phyloP scores from a whole-genome alignment of 2,113 vertebrate species.

The Chrysochloris asiatica region DNA sequence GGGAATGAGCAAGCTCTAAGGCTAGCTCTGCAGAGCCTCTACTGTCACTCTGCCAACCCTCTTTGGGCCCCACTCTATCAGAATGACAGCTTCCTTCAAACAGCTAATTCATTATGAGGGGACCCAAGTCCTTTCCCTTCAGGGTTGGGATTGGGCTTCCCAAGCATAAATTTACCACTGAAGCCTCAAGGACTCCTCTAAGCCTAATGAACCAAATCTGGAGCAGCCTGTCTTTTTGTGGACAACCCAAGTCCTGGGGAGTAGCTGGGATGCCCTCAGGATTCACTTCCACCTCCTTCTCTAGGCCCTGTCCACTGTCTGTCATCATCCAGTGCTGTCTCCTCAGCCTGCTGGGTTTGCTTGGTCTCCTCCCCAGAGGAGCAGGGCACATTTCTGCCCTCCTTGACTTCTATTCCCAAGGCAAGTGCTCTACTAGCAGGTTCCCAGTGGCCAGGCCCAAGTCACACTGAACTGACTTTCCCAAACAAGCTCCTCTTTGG shows the following conservation, averaged over 20 bases:
- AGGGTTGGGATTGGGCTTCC: constrained; percentile 24
- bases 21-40: neutral
- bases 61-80: neutral
- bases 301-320: neutral
- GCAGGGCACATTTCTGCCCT: neutral
- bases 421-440: constrained; percentile 20
- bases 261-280: neutral
- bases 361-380: neutral
- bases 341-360: neutral
- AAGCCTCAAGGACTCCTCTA: constrained; percentile 16
- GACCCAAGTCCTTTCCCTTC: constrained; percentile 17
- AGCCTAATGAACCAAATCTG: neutral
- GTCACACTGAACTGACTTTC: neutral
- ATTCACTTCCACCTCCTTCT: neutral
- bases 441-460: neutral
- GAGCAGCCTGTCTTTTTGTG: constrained; percentile 17
- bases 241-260: neutral
- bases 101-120: constrained; percentile 63
- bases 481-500: constrained; percentile 79
- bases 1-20: neutral
- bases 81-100: constrained; percentile 17
- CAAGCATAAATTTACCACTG: constrained; percentile 2
- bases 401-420: neutral
- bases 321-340: neutral
- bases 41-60: neutral